Evolutionary conservation across 2,888 invertebrate genomes (phyloP), one percentile per base, ranked within the genome.

Genomic region (Ophion ventricosus): DNA sequence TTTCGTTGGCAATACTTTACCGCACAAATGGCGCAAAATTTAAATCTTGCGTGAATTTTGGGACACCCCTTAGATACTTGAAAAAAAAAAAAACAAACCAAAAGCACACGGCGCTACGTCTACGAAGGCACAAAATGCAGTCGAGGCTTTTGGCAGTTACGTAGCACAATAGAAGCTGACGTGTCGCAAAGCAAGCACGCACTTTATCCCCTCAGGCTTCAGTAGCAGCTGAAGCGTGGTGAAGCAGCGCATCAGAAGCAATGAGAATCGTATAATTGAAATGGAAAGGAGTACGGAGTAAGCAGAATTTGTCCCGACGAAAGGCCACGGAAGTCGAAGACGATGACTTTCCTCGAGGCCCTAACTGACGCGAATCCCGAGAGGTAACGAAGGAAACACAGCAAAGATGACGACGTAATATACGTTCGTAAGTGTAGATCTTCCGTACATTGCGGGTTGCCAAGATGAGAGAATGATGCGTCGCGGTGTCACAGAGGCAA

Each of bases 331-430:
- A 64, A 66, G 66, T 25, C 43, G 43, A 66, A 66, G 43, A 43
- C 66, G 43, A 66, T 66, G 66, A 43, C 23, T 66, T 66, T 43
- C 25, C 66, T 23, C 23, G 23, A 66, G 43, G 5, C 10, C 23
- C 35, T 14, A 43, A 43, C 66, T 23, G 25, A 66, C 66, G 66
- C 20, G 66, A 23, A 66, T 66, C 66, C 11, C 40, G 40, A 43
- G 43, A 23, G 66, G 14, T 43, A 17, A 66, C 11, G 43, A 43
- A 14, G 29, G 66, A 66, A 40, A 43, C 43, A n/a, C 43, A 14
- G 25, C 43, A 43, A 43, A 23, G 25, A 66, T 23, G 66, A 66
- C 43, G 8, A 43, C 66, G 20, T 43, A 66, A 14, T 14, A 3
- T 66, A 43, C 23, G 40, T 64, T n/a, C 20, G 10, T n/a, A 63